Conservation (phyloP, 2,888 invertebrate species). For the Acanthococcus lagerstroemiae region DNA sequence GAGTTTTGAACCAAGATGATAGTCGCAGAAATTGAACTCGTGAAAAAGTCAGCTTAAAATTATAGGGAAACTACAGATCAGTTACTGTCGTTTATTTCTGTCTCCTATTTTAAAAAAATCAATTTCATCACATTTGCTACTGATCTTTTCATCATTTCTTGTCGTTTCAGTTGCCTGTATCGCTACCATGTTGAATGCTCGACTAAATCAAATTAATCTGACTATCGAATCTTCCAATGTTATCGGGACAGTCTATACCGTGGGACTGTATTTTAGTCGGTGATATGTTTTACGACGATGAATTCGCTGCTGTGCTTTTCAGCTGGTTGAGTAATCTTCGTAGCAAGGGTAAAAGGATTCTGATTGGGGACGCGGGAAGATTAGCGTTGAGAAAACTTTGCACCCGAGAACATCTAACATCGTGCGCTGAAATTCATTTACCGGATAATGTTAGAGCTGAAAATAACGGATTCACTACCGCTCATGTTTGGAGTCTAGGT, state of each 20-base stretch:
- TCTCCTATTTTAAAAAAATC: too few species aligned
- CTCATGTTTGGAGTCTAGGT: too few species aligned
- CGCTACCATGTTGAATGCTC: conserved; percentile 47
- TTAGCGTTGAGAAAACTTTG: conserved; percentile 41
- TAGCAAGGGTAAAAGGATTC: conserved; percentile 43
- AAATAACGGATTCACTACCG: too few species aligned
- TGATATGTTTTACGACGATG: conserved; percentile 59
- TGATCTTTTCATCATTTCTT: conserved; percentile 32
- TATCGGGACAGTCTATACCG: conserved; percentile 39
- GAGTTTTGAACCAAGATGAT: too few species aligned
- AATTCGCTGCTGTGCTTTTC: conserved; percentile 47
- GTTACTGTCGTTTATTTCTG: too few species aligned
- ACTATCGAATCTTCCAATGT: conserved; percentile 40
- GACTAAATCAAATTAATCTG: conserved; percentile 44
- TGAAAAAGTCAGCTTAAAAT: too few species aligned
- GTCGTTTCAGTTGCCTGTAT: conserved; percentile 46
- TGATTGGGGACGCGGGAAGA: conserved; percentile 53
- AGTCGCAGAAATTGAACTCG: too few species aligned
- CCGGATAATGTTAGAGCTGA: too few species aligned
- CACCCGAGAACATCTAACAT: conserved; percentile 7
- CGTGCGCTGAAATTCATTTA: too few species aligned
- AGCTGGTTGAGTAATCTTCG: conserved; percentile 46
- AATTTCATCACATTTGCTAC: background rate
- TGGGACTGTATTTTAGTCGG: conserved; percentile 56
- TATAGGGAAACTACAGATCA: too few species aligned